Evolutionary conservation across 2,113 vertebrate genomes (phyloP).

Genomic region (Heptranchias perlo): DNA sequence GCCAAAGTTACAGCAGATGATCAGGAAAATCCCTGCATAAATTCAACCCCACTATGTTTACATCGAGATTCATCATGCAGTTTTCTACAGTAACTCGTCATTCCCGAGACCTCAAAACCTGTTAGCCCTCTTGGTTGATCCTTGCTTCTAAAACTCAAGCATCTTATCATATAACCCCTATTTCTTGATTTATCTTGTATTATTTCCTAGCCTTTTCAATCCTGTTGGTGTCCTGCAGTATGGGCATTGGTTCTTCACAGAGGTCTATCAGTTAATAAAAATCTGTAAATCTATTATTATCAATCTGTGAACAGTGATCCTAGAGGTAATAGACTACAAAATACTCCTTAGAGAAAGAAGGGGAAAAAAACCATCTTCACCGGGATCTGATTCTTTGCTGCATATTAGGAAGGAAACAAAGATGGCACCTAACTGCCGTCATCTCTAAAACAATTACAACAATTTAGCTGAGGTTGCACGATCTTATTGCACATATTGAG

Average conservation of each 20-base stretch:
- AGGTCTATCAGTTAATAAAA: neutral
- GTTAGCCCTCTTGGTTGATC: neutral
- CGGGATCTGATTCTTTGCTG: no score
- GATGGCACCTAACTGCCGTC: no score
- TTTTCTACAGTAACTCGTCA: neutral
- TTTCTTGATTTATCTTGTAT: neutral
- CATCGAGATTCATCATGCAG: neutral
- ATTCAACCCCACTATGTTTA: neutral
- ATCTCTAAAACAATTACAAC: no score
- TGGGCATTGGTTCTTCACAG: neutral
- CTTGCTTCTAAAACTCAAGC: neutral
- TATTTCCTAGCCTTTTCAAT: neutral
- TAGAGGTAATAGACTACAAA: neutral
- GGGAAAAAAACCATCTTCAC: no score
- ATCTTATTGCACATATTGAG: no score
- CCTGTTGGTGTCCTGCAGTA: no score
- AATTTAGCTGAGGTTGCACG: no score
- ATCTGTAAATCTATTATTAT: neutral
- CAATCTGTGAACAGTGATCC: neutral
- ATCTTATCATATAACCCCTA: neutral
- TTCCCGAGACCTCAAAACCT: neutral
- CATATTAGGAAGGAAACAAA: no score
- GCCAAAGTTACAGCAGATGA: neutral
- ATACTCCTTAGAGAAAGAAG: no score
- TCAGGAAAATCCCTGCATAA: neutral